Evolutionary conservation across 2,888 invertebrate species (phyloP).

Genomic region (Romanomermis culicivorax): DNA sequence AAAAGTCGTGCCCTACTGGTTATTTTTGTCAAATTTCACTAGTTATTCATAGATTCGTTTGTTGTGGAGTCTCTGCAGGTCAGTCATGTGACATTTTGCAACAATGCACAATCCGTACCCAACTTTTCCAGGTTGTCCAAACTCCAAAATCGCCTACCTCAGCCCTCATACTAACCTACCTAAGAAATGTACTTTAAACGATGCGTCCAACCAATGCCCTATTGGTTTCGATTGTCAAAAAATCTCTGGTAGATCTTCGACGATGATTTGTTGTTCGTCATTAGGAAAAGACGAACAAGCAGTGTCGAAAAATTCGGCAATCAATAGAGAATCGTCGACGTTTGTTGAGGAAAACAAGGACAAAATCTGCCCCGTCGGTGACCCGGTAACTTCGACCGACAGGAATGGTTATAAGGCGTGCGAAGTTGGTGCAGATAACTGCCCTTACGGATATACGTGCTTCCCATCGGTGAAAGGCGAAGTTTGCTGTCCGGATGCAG

Average conservation of each 20-base stretch:
- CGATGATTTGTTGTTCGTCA: neutral
- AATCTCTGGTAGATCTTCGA: neutral
- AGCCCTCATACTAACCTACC: neutral
- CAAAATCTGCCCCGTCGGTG: neutral
- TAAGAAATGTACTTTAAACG: neutral
- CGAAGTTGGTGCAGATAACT: neutral
- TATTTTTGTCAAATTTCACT: slow-evolving; percentile 2
- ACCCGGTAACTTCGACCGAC: neutral
- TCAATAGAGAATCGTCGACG: neutral
- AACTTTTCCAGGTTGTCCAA: slow-evolving; percentile 4
- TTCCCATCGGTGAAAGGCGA: neutral
- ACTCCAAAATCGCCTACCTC: neutral
- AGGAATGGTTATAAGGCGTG: neutral
- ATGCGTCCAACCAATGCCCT: neutral
- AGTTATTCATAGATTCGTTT: neutral
- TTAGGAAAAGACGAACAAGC: neutral
- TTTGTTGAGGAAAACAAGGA: too few relatives aligned
- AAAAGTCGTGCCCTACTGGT: slow-evolving; percentile 4
- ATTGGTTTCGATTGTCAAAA: neutral
- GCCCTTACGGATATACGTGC: slow-evolving; percentile 2
- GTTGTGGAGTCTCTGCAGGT: slow-evolving; percentile 1
- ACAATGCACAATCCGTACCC: neutral
- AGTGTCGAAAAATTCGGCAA: neutral
- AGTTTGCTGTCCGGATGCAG: neutral
- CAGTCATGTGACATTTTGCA: neutral